A percentile compares a stretch with the other conserved stretches of the same genome.
Evolutionary conservation across 2,888 invertebrate genomes (phyloP).

Genomic region (Epirrita christyi): DNA sequence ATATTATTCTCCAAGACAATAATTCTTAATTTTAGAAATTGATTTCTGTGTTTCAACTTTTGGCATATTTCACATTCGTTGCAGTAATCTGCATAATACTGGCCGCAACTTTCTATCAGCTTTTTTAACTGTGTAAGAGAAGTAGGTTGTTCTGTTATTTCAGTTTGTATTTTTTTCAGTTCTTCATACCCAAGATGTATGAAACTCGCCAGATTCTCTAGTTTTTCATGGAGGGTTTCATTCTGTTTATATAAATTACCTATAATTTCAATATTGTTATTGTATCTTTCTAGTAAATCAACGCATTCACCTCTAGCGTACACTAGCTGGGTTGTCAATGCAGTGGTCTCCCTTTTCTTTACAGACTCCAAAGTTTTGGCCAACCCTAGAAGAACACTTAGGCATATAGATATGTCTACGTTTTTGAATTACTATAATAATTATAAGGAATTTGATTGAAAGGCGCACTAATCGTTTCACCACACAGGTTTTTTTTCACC

Average conservation of each 20-base stretch:
- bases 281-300: constrained; percentile 46
- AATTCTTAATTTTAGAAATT: constrained; percentile 58
- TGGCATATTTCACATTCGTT: constrained; percentile 51
- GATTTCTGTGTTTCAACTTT: constrained; percentile 57
- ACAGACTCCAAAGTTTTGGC: constrained; percentile 53
- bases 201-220: constrained; percentile 48
- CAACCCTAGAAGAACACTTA: constrained; percentile 48
- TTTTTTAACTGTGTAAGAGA: constrained; percentile 52
- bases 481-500: no score
- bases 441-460: no score
- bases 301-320: constrained; percentile 48
- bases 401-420: no score
- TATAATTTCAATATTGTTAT: constrained; percentile 42
- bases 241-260: constrained; percentile 49
- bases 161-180: constrained; percentile 50
- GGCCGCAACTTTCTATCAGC: constrained; percentile 57
- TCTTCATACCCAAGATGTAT: constrained; percentile 59
- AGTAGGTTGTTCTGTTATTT: constrained; percentile 43
- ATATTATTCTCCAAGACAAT: constrained; percentile 55
- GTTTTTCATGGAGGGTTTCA: constrained; percentile 44
- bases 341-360: constrained; percentile 52
- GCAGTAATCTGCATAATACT: constrained; percentile 56
- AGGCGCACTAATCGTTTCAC: no score
- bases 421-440: no score
- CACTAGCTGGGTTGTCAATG: constrained; percentile 48